Base-by-base conservation (phyloP, 1,140 invertebrate species). In the Andricus grossulariae region DNA sequence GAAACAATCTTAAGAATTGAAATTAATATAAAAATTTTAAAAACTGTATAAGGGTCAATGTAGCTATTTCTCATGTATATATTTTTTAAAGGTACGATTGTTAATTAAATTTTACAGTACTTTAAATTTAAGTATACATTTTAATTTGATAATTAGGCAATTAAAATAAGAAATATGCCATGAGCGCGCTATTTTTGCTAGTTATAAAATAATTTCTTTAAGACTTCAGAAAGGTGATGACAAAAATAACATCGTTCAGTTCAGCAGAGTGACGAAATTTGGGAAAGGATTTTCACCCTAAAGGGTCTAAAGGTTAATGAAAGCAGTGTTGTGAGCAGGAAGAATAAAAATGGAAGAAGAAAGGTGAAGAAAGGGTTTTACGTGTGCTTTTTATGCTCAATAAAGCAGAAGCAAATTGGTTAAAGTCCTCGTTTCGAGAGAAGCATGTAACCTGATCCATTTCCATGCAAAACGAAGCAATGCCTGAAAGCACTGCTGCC, bases 321-420 rank as follows among this genome's bases (percentile, higher is more conserved):
- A 66, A 39, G 32, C 60, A 66, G 60, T 66, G 60, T 66, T 66
- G 60, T 66, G 60, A 45, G 32, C 7, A 66, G 32, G 60, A 66
- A 60, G 25, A 60, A 60, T n/a, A 60, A 60, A 60, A 32, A 16
- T 21, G 15, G 10, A 60, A 66, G 25, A 66, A 11, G 15, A 60
- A 60, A 60, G 57, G 21, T 32, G 57, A 60, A 60, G 5, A 32
- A 66, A 66, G 39, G 39, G 60, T 25, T 66, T 66, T 39, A 18
- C 39, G 25, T 16, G 39, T 66, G 32, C 39, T 66, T 45, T 25
- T 66, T 66, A 32, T 39, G 60, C 60, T 66, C 60, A 66, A n/a
- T 66, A 66, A 66, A 66, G 60, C 60, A 66, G 60, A 66, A 66
- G 60, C 13, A 25, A 66, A 66, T n/a, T 66, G 60, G 60, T 15